Conservation (phyloP, 2,888 invertebrate species). For the Scaeva pyrastri region DNA sequence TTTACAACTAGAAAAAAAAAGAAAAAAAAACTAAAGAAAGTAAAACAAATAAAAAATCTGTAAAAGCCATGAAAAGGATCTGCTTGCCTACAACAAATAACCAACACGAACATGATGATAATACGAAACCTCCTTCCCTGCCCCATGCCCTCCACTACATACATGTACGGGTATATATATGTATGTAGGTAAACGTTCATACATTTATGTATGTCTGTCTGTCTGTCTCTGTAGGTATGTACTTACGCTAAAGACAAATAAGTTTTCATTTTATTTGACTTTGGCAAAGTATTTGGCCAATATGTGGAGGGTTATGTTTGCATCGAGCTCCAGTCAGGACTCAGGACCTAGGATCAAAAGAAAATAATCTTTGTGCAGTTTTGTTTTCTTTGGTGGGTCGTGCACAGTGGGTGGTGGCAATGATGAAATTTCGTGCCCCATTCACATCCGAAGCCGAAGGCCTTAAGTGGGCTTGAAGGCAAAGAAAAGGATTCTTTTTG, state of each 20-base stretch:
- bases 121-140: neutral
- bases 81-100: constrained; percentile 58
- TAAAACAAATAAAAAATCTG: constrained; percentile 76
- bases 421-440: constrained; percentile 61
- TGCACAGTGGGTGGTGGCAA: constrained; percentile 70
- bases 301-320: constrained; percentile 68
- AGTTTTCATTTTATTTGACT: constrained; percentile 75
- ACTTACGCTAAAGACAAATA: constrained; percentile 60
- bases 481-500: constrained; percentile 42
- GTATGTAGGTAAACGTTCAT: neutral
- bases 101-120: constrained; percentile 46
- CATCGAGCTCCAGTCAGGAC: constrained; percentile 34
- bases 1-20: constrained; percentile 53
- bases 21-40: constrained; percentile 78
- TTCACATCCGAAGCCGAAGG: constrained; percentile 19
- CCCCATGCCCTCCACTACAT: constrained; percentile 15
- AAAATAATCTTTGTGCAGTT: constrained; percentile 74
- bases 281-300: constrained; percentile 70
- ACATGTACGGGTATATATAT: neutral
- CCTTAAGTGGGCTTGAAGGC: constrained; percentile 39
- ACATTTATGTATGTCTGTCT: neutral
- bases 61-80: constrained; percentile 74
- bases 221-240: neutral
- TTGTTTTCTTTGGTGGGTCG: constrained; percentile 35
- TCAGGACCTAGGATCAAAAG: constrained; percentile 57